phyloP scores from a whole-genome alignment of 2,888 invertebrate species.

The Drosophila atripex region DNA sequence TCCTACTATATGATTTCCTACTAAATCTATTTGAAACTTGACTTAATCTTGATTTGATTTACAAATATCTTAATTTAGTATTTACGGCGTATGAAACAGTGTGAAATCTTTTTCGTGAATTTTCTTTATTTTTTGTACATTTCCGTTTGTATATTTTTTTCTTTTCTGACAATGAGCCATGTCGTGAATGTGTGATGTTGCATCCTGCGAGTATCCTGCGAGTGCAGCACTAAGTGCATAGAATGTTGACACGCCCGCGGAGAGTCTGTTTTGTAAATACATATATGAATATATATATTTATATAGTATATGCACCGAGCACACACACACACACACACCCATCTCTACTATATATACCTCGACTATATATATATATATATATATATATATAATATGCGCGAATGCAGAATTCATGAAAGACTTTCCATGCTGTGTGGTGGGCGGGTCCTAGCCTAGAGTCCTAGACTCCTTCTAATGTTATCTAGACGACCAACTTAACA shows the following conservation, averaged over 20 bases:
- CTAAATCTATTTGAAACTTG: slow-evolving; percentile 43
- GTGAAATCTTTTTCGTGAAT: slow-evolving; percentile 82
- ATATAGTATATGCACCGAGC: slow-evolving; percentile 23
- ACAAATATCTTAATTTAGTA: slow-evolving; percentile 19
- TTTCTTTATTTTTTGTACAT: slow-evolving; percentile 45
- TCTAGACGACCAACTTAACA: slow-evolving; percentile 55
- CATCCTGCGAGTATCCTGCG: slow-evolving; percentile 16
- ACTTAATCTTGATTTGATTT: slow-evolving; percentile 28
- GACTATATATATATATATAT: slow-evolving; percentile 9
- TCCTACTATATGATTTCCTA: slow-evolving; percentile 38
- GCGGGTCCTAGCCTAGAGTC: slow-evolving; percentile 6
- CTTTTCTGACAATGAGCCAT: slow-evolving; percentile 31
- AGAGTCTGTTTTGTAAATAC: slow-evolving; percentile 15
- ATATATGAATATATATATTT: slow-evolving; percentile 14
- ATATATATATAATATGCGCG: slow-evolving; percentile 16
- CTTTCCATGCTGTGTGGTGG: slow-evolving; percentile 64
- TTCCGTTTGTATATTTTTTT: slow-evolving; percentile 19
- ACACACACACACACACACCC: slow-evolving; percentile 21
- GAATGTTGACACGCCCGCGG: no score
- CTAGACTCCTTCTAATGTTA: slow-evolving; percentile 30
- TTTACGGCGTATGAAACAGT: slow-evolving; percentile 45
- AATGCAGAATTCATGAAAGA: slow-evolving; percentile 67
- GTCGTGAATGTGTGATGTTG: slow-evolving; percentile 40
- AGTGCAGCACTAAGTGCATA: no score
- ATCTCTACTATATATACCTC: no score